Evolutionary conservation across 2,113 vertebrate genomes (phyloP).

Genomic region (Cervus canadensis): DNA sequence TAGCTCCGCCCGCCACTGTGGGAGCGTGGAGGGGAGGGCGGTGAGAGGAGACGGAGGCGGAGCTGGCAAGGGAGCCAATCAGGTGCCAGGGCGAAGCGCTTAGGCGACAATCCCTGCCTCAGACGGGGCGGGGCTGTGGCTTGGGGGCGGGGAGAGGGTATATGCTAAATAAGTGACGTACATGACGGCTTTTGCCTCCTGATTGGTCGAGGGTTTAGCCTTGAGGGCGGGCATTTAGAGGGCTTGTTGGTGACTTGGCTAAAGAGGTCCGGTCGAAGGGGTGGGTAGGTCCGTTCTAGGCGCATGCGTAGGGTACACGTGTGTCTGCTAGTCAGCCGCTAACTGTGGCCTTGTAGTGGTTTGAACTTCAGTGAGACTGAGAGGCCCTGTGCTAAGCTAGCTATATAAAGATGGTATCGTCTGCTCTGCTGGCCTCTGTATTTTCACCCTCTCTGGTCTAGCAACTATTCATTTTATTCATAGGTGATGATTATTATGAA

Average conservation of each 20-base stretch:
- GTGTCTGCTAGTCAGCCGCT: not conserved
- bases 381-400: not conserved
- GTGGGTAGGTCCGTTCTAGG: not conserved
- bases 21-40: too few relatives aligned
- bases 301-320: constrained; percentile 61
- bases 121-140: not conserved
- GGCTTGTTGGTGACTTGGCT: constrained; percentile 54
- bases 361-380: not conserved
- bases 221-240: constrained; percentile 40
- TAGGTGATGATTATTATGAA: not conserved
- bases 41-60: too few relatives aligned
- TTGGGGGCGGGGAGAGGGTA: not conserved
- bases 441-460: not conserved
- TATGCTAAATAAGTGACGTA: constrained; percentile 39
- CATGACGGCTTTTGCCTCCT: fast-evolving
- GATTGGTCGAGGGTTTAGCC: constrained; percentile 28
- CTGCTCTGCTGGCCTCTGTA: not conserved
- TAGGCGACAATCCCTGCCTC: too few relatives aligned
- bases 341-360: not conserved
- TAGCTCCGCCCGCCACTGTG: too few relatives aligned
- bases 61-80: too few relatives aligned
- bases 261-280: not conserved
- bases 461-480: not conserved
- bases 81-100: too few relatives aligned
- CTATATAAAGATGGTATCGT: not conserved